phyloP scores from a whole-genome alignment of 2,797 vertebrate species.

The Smutsia gigantea region DNA sequence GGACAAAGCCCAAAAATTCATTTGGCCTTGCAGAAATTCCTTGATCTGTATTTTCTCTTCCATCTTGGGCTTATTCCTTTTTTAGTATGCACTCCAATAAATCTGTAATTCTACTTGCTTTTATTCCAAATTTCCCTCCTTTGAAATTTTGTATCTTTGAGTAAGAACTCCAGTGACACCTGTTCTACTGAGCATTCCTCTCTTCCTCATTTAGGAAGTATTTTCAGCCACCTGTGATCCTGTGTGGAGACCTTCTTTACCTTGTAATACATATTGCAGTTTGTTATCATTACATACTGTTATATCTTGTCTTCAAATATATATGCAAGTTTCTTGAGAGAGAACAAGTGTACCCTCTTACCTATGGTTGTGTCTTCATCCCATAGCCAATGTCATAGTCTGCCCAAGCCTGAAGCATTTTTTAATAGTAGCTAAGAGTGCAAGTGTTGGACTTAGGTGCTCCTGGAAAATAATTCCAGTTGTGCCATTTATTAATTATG shows the following conservation, averaged over 20 bases:
- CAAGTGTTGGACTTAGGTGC: neutral
- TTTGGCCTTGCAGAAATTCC: neutral
- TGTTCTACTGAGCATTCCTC: neutral
- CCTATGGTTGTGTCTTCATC: neutral
- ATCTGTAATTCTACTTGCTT: neutral
- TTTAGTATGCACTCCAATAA: neutral
- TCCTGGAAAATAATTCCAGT: neutral
- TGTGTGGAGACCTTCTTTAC: neutral
- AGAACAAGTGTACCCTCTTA: neutral
- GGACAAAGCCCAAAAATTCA: neutral
- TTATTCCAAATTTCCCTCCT: neutral
- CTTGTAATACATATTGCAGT: neutral
- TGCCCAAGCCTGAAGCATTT: neutral
- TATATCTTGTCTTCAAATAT: neutral
- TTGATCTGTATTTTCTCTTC: neutral
- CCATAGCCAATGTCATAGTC: neutral
- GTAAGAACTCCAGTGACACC: neutral
- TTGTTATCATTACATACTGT: neutral
- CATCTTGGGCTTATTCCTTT: neutral
- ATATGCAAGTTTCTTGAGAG: neutral
- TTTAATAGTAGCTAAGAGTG: neutral
- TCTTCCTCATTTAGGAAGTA: neutral
- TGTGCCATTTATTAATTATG: neutral
- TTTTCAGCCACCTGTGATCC: neutral
- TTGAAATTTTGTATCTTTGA: neutral